Base-by-base conservation (phyloP, 2,113 vertebrate genomes). In the Perca schrenkii region DNA sequence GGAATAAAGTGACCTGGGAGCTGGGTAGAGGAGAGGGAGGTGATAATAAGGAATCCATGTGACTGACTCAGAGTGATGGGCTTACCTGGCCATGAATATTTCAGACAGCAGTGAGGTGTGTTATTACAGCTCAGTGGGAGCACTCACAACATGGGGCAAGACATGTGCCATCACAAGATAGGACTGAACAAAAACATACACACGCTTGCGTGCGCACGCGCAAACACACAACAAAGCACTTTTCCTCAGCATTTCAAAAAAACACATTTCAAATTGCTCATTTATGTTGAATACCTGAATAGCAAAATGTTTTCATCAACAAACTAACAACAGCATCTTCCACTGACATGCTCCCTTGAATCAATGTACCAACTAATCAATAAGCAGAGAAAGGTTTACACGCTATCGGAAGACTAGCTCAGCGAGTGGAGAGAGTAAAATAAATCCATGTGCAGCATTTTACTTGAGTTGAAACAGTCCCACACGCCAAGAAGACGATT, bases 41-140 rank as follows among this genome's bases (percentile, higher is more conserved):
- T 78, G 89, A 92, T 90, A 91, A 90, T 93, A 92, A 91, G 86
- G 90, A 88, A 92, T 93, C 84, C 88, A 91, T 93, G 87, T 89
- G 92, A 92, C 86, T 86, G 89, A 86, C 90, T 93, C 84, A 64
- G 84, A 93, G 84, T 85, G 89, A 93, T 88, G 87, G 89, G 86
- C 87, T 92, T 93, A 94, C 91, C 91, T 93, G 86, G 71, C 92
- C 78, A 94, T 94, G 92, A 95, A 94, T 95, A 93, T 94, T 94
- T 94, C 93, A 94, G 90, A 79, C 88, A 68, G 82, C 93, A 91
- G 67, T 74, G 91, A 93, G 91, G 89, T 94, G 92, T 94, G 92
- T 94, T 94, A 94, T 95, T 93, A 93, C 88, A 86, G 89, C 94
- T 88, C 91, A 85, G 90, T 84, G 77, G 90, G 91, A 89, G 81